Conservation (phyloP, 2,113 vertebrate genomes). For the Andinoacara biseriatus region DNA sequence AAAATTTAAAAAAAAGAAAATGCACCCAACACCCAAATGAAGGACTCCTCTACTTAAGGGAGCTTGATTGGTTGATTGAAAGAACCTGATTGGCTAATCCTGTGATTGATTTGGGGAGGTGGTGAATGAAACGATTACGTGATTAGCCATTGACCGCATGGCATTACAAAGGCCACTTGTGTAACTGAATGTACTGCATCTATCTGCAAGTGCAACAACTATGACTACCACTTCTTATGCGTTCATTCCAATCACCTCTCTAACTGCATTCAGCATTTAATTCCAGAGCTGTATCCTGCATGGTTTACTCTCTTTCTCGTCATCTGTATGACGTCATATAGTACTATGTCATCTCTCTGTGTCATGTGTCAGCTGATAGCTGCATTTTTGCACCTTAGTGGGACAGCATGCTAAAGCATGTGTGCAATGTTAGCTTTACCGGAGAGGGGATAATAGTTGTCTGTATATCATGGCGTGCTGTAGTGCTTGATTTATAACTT, state of each 20-base stretch:
- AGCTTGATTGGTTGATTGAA: conserved; percentile 58
- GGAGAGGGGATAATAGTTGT: conserved; percentile 57
- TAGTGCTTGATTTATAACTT: conserved; percentile 43
- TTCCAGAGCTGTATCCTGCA: conserved; percentile 78
- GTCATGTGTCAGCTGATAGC: conserved; percentile 72
- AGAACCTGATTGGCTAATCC: conserved; percentile 73
- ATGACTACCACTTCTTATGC: conserved; percentile 77
- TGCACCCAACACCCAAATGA: conserved; percentile 73
- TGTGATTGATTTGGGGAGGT: conserved; percentile 74
- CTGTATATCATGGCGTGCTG: conserved; percentile 45
- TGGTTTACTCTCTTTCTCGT: conserved; percentile 76
- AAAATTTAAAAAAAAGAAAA: conserved; percentile 51
- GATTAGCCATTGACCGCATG: conserved; percentile 79
- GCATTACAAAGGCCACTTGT: conserved; percentile 72
- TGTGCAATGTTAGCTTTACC: conserved; percentile 66
- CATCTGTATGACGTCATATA: conserved; percentile 75
- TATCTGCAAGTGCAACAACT: conserved; percentile 78
- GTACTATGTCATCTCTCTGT: conserved; percentile 72
- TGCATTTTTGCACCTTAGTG: conserved; percentile 75
- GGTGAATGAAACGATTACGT: conserved; percentile 73
- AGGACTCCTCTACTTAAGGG: conserved; percentile 61
- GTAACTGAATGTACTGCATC: conserved; percentile 79
- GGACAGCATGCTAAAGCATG: conserved; percentile 78
- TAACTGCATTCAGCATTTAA: conserved; percentile 78
- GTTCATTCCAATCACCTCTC: conserved; percentile 81